These are phyloP conservation scores for Drosophila burlai DNA, from an alignment of 1,140 invertebrate species.

Conservation along the genomic window DNA sequence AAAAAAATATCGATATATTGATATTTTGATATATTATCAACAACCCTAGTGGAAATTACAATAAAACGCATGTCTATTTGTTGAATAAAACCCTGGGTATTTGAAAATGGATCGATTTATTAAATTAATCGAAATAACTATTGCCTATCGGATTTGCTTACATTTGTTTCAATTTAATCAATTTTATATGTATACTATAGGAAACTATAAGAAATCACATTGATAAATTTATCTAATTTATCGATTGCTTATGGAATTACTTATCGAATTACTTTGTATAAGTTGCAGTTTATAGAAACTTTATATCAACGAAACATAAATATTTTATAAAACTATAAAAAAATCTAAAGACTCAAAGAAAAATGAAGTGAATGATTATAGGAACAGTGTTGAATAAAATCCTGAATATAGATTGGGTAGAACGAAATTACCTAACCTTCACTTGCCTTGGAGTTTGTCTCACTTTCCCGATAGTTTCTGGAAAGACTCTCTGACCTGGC, in stretches of 20 bases:
- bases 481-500: neutral
- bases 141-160: neutral
- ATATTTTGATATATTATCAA: too few relatives aligned
- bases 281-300: neutral
- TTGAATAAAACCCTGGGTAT: too few relatives aligned
- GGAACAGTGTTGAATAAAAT: neutral
- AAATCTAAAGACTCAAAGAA: too few relatives aligned
- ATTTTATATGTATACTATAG: too few relatives aligned
- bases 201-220: too few relatives aligned
- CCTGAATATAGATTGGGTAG: neutral
- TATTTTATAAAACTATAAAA: too few relatives aligned
- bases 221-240: neutral
- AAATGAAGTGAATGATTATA: neutral
- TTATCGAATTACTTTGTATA: too few relatives aligned
- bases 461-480: slow-evolving; percentile 20
- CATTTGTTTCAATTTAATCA: too few relatives aligned
- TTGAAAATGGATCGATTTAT: neutral
- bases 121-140: neutral
- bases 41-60: too few relatives aligned
- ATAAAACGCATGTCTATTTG: neutral
- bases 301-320: neutral
- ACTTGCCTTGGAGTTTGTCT: neutral
- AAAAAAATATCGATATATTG: too few relatives aligned
- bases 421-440: neutral
- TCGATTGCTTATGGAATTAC: neutral